phyloP scores from a whole-genome alignment of 2,888 invertebrate genomes.

The Chloroclystis v-ata region DNA sequence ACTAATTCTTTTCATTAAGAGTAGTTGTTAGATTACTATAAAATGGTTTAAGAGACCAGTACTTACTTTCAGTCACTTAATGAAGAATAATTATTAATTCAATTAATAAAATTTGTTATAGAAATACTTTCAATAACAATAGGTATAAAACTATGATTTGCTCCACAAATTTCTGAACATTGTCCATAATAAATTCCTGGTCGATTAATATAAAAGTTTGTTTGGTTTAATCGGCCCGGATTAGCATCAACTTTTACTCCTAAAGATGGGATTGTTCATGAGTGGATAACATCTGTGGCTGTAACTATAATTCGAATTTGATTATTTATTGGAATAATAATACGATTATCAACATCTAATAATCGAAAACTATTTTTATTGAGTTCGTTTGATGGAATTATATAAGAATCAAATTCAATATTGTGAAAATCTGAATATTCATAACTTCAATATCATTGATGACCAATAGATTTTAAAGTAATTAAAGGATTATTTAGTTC shows the following conservation, averaged over 20 bases:
- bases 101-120: constrained; percentile 79
- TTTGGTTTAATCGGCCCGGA: constrained; percentile 82
- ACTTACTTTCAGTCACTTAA: constrained; percentile 84
- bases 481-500: constrained; percentile 79
- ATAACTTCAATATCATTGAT: constrained; percentile 83
- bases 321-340: constrained; percentile 77
- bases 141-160: constrained; percentile 89
- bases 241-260: constrained; percentile 82
- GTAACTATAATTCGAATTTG: constrained; percentile 81
- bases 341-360: constrained; percentile 81
- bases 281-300: constrained; percentile 82
- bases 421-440: constrained; percentile 81
- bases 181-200: constrained; percentile 84
- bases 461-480: constrained; percentile 81
- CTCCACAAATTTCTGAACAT: constrained; percentile 90
- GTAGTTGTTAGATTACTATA: constrained; percentile 80
- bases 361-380: constrained; percentile 69
- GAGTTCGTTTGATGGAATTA: constrained; percentile 65
- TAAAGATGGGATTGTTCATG: constrained; percentile 80
- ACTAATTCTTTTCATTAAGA: constrained; percentile 82
- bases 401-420: constrained; percentile 81
- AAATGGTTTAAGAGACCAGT: constrained; percentile 83
- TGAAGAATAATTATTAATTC: constrained; percentile 75
- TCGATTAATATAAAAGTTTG: constrained; percentile 78
- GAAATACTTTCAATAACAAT: constrained; percentile 83